Percentiles rank a stretch among this genome's conserved stretches.
Evolutionary conservation across 2,113 vertebrate species (phyloP).

Genomic region (Actinemys pallida): DNA sequence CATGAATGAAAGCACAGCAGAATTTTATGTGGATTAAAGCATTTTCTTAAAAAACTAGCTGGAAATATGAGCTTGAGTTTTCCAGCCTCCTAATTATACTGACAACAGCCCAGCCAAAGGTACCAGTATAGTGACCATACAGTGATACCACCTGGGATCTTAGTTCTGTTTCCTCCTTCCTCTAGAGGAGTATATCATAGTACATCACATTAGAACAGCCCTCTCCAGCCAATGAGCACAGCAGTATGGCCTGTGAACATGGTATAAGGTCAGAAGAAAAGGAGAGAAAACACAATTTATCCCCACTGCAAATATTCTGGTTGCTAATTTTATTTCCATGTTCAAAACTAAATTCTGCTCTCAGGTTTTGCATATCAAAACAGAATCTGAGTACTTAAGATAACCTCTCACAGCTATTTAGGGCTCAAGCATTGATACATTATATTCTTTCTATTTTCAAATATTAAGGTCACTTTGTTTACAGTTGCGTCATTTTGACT

Average conservation of each 20-base stretch:
- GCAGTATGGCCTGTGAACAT: neutral
- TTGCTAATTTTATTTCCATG: neutral
- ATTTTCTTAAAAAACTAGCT: neutral
- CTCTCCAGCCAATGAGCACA: neutral
- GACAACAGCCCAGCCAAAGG: neutral
- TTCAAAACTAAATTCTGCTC: neutral
- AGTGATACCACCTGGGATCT: neutral
- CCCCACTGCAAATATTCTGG: neutral
- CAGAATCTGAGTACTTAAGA: neutral
- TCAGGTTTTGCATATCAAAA: neutral
- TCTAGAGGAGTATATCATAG: neutral
- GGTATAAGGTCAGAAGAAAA: neutral
- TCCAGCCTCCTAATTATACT: neutral
- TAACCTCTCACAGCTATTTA: neutral
- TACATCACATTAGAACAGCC: neutral
- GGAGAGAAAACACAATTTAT: neutral
- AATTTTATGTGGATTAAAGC: neutral
- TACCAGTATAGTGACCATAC: neutral
- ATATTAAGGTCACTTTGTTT: conserved; percentile 8
- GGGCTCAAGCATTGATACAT: neutral
- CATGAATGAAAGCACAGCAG: neutral
- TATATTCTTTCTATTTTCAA: neutral
- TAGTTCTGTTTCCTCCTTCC: neutral
- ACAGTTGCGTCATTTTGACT: neutral
- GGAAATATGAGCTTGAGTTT: neutral